phyloP scores from a whole-genome alignment of 2,888 invertebrate genomes.

The Hipparchia semele region DNA sequence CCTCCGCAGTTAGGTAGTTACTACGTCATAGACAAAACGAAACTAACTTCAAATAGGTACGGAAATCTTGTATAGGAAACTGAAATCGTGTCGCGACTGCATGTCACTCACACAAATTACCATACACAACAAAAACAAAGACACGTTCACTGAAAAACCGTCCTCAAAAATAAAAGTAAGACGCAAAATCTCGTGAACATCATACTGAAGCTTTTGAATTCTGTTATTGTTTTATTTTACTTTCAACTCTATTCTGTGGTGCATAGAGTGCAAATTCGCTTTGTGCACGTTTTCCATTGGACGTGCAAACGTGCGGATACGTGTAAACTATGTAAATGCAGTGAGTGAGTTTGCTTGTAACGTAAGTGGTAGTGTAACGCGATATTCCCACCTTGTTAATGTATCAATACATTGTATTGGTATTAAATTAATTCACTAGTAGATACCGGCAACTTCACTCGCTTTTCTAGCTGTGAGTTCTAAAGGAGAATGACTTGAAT shows the following conservation, averaged over 20 bases:
- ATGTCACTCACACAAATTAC: constrained; percentile 35
- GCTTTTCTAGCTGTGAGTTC: too few relatives aligned
- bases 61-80: constrained; percentile 25
- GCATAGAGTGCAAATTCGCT: constrained; percentile 4
- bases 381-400: constrained; percentile 35
- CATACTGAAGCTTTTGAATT: constrained; percentile 18
- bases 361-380: constrained; percentile 45
- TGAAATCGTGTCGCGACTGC: constrained; percentile 26
- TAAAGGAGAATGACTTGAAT: too few relatives aligned
- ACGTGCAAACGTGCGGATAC: constrained; percentile 20
- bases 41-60: not conserved
- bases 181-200: constrained; percentile 11
- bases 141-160: constrained; percentile 12
- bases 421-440: not conserved
- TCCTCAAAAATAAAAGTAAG: constrained; percentile 14
- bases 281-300: not conserved
- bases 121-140: constrained; percentile 20
- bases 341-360: constrained; percentile 62
- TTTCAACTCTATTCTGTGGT: not conserved
- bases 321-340: constrained; percentile 40
- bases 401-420: constrained; percentile 4
- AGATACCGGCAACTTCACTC: too few relatives aligned
- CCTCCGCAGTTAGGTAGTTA: too few relatives aligned
- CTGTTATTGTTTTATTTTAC: not conserved
- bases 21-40: too few relatives aligned